Percentiles rank a stretch among this genome's conserved stretches.
These are phyloP conservation scores for Vultur gryphus DNA, from an alignment of 2,797 vertebrate species.

Conservation along the genomic window DNA sequence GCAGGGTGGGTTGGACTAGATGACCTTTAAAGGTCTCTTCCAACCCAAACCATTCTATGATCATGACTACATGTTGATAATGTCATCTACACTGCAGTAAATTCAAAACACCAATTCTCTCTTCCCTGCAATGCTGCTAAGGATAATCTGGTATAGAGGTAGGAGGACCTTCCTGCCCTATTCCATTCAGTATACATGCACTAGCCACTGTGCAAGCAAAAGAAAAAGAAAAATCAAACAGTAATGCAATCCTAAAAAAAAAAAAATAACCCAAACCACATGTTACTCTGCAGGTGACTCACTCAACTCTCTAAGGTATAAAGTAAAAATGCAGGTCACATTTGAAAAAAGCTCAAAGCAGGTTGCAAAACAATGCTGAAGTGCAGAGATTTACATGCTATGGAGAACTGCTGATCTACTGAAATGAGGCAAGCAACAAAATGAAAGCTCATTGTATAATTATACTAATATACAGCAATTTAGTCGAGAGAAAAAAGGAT, in stretches of 20 bases:
- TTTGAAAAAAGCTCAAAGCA: background rate
- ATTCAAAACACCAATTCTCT: background rate
- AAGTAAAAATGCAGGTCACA: background rate
- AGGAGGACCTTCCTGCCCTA: background rate
- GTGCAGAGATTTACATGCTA: background rate
- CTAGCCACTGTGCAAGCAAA: background rate
- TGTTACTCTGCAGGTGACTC: background rate
- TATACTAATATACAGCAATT: background rate
- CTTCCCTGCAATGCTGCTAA: background rate
- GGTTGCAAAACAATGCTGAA: background rate
- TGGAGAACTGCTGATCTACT: background rate
- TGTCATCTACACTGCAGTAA: background rate
- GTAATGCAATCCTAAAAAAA: background rate
- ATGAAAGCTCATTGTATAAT: background rate
- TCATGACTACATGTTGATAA: background rate
- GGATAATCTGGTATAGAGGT: background rate
- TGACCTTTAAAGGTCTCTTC: background rate
- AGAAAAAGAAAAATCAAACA: background rate
- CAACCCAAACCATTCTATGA: background rate
- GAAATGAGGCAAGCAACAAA: background rate
- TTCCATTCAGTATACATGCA: background rate
- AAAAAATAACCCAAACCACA: background rate
- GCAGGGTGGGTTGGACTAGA: background rate
- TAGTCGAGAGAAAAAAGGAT: background rate
- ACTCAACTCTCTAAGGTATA: background rate